Evolutionary conservation across 2,113 vertebrate genomes (phyloP), one percentile per base, ranked within the genome.

Genomic region (Albula goreensis): DNA sequence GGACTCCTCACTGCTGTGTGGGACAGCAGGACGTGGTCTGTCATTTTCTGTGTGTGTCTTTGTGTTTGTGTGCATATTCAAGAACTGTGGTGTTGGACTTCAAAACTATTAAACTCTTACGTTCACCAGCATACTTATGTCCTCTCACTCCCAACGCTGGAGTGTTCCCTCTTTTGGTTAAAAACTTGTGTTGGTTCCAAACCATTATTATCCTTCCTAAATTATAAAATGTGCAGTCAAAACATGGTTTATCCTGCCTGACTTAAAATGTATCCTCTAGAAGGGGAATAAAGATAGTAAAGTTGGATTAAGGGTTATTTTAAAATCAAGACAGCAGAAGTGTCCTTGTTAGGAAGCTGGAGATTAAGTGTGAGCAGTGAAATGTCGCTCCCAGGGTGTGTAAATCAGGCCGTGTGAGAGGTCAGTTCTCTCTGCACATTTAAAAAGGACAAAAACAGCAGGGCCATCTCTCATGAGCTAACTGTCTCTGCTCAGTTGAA

Each of bases 11-110:
- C 49, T 25, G 63, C 53, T 87, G 80, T 80, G 53, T 52, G n/a
- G 56, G 41, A 66, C 89, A 86, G 85, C 89, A 84, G 86, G 85
- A 91, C 91, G 86, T 77, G 74, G 80, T 86, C 82, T 5, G 11
- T 19, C 8, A 51, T 25, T 86, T 86, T 86, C 85, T 52, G 19
- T 2, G 13, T 52, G 50, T 56, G 41, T 63, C 17, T 82, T 60
- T 49, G 60, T 63, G 41, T 5, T 82, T 22, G 49, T 49, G 81
- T 86, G 90, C 53, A 84, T 31, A 51, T 31, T 88, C 50, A 82
- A 50, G 49, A 52, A 13, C 78, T 82, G 10, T 25, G 4, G 56
- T 48, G 74, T 89, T 90, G 31, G 31, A 41, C 31, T 41, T 41
- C 31, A 41, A 0, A 41, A 41, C 31, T 41, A 41, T 41, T 41